Conservation (phyloP, 2,888 invertebrate genomes). For the Dinocampus coccinellae region DNA sequence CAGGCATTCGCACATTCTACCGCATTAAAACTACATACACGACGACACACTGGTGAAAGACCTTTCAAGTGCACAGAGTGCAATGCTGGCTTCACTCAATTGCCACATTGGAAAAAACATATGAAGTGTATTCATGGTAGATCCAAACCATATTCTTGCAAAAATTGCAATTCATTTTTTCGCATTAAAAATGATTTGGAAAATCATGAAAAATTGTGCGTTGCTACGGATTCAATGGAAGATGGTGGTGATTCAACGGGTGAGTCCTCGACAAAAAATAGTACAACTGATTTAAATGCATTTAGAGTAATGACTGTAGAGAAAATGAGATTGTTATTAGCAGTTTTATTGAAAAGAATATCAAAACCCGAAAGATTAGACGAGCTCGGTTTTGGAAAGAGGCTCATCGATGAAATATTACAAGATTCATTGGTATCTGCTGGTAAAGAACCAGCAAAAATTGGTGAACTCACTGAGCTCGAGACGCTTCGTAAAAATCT, state of each 20-base stretch:
- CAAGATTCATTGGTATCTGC: slow-evolving; percentile 83
- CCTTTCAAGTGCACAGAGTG: slow-evolving; percentile 79
- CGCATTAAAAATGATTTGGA: slow-evolving; percentile 82
- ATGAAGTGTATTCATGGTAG: slow-evolving; percentile 88
- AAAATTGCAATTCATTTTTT: slow-evolving; percentile 80
- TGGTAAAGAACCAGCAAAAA: slow-evolving; percentile 77
- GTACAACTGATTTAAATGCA: slow-evolving; percentile 59
- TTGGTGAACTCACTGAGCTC: slow-evolving; percentile 72
- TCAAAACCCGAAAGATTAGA: slow-evolving; percentile 84
- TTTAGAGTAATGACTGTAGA: slow-evolving; percentile 76
- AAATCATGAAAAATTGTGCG: slow-evolving; percentile 72
- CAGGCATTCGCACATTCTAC: slow-evolving; percentile 87
- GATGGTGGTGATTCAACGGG: slow-evolving; percentile 30
- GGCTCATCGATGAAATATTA: slow-evolving; percentile 85
- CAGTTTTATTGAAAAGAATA: slow-evolving; percentile 85
- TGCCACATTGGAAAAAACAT: slow-evolving; percentile 90
- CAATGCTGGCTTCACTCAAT: slow-evolving; percentile 81
- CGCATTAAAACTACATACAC: slow-evolving; percentile 85
- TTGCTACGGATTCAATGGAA: slow-evolving; percentile 28
- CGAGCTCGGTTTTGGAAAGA: slow-evolving; percentile 81
- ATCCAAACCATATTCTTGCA: slow-evolving; percentile 83
- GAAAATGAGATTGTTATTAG: slow-evolving; percentile 83
- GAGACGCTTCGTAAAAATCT: slow-evolving; percentile 81
- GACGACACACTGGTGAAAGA: slow-evolving; percentile 88
- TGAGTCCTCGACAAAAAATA: slow-evolving; percentile 46